Conservation (phyloP, 2,113 vertebrate species). For the Xyrauchen texanus region DNA sequence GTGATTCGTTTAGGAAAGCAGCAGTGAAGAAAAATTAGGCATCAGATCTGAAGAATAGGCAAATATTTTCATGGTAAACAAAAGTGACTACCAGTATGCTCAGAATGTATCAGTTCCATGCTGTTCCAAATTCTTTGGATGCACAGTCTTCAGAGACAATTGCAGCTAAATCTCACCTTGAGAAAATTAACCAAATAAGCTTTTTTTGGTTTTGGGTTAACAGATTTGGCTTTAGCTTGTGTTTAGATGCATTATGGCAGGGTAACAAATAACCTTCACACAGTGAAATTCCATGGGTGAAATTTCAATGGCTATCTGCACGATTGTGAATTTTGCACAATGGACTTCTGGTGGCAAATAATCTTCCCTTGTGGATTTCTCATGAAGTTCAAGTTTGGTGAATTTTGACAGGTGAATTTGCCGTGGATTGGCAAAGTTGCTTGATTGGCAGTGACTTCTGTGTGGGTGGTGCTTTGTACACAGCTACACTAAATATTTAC, state of each 20-base stretch:
- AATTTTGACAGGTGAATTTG: no score
- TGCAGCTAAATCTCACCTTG: slow-evolving; percentile 4
- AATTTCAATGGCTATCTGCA: neutral
- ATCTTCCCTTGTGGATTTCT: no score
- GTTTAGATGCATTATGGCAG: neutral
- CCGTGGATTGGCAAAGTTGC: slow-evolving; percentile 2
- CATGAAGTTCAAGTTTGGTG: no score
- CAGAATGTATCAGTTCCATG: slow-evolving; percentile 56
- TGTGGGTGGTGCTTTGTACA: slow-evolving; percentile 45
- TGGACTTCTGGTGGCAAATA: no score
- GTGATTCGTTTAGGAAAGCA: slow-evolving; percentile 2
- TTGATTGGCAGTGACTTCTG: slow-evolving; percentile 57
- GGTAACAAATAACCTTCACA: neutral
- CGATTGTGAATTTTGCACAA: neutral
- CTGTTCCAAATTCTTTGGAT: slow-evolving; percentile 26
- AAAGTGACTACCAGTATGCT: slow-evolving; percentile 65
- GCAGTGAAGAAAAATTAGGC: slow-evolving; percentile 61
- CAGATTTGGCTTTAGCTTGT: slow-evolving; percentile 3
- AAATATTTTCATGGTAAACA: slow-evolving; percentile 78
- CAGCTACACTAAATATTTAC: slow-evolving; percentile 60
- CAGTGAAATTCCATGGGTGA: neutral
- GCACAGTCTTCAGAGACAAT: neutral
- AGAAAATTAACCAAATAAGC: neutral
- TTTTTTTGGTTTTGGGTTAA: slow-evolving; percentile 13
- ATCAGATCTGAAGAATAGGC: slow-evolving; percentile 60